Conservation (phyloP, 2,113 vertebrate species). For the Grammomys surdaster region DNA sequence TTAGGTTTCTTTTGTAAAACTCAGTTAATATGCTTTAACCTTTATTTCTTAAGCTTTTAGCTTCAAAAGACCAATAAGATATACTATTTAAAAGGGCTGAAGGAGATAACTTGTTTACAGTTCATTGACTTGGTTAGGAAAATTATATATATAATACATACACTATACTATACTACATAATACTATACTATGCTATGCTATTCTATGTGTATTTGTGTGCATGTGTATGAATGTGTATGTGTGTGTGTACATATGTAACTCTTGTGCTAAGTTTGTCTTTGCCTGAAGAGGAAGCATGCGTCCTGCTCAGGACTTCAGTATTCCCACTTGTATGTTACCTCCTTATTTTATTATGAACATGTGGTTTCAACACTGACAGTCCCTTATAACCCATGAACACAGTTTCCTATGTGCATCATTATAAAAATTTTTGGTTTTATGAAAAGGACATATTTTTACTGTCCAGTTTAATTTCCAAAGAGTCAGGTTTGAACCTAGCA, state of each 20-base stretch:
- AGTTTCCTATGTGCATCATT: not conserved
- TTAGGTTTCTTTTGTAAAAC: slow-evolving; percentile 2
- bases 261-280: slow-evolving; percentile 29
- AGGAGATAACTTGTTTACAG: not conserved
- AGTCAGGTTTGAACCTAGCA: not conserved
- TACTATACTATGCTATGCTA: not conserved
- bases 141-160: not conserved
- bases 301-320: not conserved
- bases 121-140: not conserved
- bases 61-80: not conserved
- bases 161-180: not conserved
- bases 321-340: not conserved
- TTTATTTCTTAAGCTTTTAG: not conserved
- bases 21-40: not conserved
- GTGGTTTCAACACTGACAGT: not conserved
- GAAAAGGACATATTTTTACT: slow-evolving; percentile 23
- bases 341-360: not conserved
- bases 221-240: not conserved
- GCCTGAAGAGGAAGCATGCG: not conserved
- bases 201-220: not conserved
- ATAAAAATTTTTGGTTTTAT: not conserved
- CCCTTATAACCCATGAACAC: not conserved
- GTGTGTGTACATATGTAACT: not conserved
- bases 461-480: slow-evolving; percentile 55
- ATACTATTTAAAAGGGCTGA: not conserved